phyloP scores from a whole-genome alignment of 2,797 vertebrate genomes.

The Synaphobranchus kaupii region DNA sequence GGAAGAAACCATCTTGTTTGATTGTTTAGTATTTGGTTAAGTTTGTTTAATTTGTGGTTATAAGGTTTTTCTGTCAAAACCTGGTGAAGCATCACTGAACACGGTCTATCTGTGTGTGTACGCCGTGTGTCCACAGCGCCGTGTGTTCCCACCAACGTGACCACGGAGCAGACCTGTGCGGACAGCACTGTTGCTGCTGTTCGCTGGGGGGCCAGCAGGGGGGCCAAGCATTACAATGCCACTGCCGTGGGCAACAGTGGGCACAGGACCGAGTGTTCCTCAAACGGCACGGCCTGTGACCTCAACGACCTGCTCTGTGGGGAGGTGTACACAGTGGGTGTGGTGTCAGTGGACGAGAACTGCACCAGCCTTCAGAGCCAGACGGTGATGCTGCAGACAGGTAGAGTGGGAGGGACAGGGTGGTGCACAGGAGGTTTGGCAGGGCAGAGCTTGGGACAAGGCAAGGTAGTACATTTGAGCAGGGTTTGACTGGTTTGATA shows the following conservation, averaged over 20 bases:
- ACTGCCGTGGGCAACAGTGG: slow-evolving; percentile 51
- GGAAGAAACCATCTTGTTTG: too few relatives aligned
- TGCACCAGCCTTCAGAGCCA: slow-evolving; percentile 60
- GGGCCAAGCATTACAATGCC: slow-evolving; percentile 60
- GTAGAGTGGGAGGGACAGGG: slow-evolving; percentile 44
- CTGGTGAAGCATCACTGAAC: neutral
- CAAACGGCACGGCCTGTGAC: slow-evolving; percentile 57
- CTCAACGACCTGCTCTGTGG: slow-evolving; percentile 63
- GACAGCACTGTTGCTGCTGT: slow-evolving; percentile 48
- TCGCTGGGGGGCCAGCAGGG: slow-evolving; percentile 60
- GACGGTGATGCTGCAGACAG: slow-evolving; percentile 52
- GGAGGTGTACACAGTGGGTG: slow-evolving; percentile 60
- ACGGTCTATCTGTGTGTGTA: neutral
- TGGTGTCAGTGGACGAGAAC: slow-evolving; percentile 52
- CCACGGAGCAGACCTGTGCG: slow-evolving; percentile 48
- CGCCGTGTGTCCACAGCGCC: slow-evolving; percentile 57
- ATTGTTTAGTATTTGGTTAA: too few relatives aligned
- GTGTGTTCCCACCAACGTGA: slow-evolving; percentile 64
- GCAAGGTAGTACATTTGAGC: neutral
- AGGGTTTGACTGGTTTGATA: neutral
- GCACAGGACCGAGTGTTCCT: slow-evolving; percentile 53
- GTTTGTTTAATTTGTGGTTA: too few relatives aligned
- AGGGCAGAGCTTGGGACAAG: neutral
- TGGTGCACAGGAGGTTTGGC: neutral
- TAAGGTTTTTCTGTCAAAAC: neutral